phyloP scores from a whole-genome alignment of 1,140 invertebrate species.

The Xylocopa sonorina region DNA sequence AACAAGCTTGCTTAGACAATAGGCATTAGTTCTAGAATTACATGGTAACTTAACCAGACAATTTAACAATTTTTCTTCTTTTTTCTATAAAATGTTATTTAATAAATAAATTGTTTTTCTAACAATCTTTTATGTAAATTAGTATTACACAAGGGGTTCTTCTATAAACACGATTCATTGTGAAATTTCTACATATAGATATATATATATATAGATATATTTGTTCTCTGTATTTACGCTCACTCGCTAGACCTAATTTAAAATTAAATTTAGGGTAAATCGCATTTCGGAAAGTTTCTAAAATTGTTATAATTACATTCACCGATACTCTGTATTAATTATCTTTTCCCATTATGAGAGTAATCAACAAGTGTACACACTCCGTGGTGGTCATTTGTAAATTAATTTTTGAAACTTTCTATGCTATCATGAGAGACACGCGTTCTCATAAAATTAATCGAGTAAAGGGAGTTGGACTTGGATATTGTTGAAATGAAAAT shows the following conservation, averaged over 20 bases:
- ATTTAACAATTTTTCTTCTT: slow-evolving; percentile 17
- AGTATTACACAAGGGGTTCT: slow-evolving; percentile 35
- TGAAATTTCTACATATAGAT: slow-evolving; percentile 22
- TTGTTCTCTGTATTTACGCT: slow-evolving; percentile 7
- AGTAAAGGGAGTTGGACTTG: slow-evolving; percentile 80
- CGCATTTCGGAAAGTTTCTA: slow-evolving; percentile 34
- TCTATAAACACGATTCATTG: slow-evolving; percentile 34
- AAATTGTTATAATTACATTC: slow-evolving; percentile 18
- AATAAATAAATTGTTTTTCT: slow-evolving; percentile 81
- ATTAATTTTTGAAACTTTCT: slow-evolving; percentile 48
- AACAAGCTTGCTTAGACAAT: slow-evolving; percentile 56
- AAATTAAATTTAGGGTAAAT: slow-evolving; percentile 21
- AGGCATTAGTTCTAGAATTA: slow-evolving; percentile 53
- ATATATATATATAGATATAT: too few relatives aligned
- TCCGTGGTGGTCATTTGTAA: neutral
- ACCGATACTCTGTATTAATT: neutral
- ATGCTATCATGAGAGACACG: slow-evolving; percentile 1
- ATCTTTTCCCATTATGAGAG: neutral
- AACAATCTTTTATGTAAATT: slow-evolving; percentile 70
- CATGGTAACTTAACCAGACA: slow-evolving; percentile 35
- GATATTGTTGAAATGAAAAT: slow-evolving; percentile 76
- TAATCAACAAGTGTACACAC: neutral
- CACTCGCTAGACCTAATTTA: neutral
- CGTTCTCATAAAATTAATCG: slow-evolving; percentile 31
- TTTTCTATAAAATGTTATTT: slow-evolving; percentile 41